These are phyloP conservation scores for Heteromurus nitidus DNA, from an alignment of 2,888 invertebrate genomes.

Conservation along the genomic window DNA sequence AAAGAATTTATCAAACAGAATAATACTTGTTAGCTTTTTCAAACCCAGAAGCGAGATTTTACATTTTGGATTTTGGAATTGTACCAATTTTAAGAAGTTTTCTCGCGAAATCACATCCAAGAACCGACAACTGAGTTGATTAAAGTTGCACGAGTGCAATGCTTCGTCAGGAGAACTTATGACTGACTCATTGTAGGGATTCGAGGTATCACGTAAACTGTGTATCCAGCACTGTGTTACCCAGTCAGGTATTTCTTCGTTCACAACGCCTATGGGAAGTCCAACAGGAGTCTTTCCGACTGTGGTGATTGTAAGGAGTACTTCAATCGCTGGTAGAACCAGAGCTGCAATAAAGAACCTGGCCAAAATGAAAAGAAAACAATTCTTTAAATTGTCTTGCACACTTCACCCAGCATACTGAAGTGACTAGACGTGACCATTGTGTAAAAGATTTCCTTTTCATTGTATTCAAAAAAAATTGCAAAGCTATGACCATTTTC, in stretches of 20 bases:
- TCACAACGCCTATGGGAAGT: constrained; percentile 54
- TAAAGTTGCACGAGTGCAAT: constrained; percentile 21
- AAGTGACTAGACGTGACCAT: too few relatives aligned
- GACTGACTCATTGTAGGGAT: too few relatives aligned
- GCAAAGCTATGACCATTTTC: too few relatives aligned
- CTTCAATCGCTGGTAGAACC: constrained; percentile 55
- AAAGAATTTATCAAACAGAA: too few relatives aligned
- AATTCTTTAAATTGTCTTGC: too few relatives aligned
- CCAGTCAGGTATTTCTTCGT: constrained; percentile 75
- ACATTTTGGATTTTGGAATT: too few relatives aligned
- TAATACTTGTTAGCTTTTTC: too few relatives aligned
- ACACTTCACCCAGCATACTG: too few relatives aligned
- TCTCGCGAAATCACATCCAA: constrained; percentile 8
- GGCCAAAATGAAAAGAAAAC: not conserved
- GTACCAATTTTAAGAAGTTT: constrained; percentile 5
- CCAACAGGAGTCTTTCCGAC: constrained; percentile 56
- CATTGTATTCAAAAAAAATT: too few relatives aligned
- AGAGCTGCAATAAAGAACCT: constrained; percentile 63
- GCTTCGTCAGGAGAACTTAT: not conserved
- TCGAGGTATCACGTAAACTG: too few relatives aligned
- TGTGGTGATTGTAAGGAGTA: constrained; percentile 42
- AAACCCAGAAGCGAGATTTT: too few relatives aligned
- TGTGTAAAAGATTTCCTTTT: too few relatives aligned
- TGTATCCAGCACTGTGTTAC: not conserved
- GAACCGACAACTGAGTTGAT: constrained; percentile 58